Conservation (phyloP, 2,113 vertebrate genomes). For the Sceloporus undulatus region DNA sequence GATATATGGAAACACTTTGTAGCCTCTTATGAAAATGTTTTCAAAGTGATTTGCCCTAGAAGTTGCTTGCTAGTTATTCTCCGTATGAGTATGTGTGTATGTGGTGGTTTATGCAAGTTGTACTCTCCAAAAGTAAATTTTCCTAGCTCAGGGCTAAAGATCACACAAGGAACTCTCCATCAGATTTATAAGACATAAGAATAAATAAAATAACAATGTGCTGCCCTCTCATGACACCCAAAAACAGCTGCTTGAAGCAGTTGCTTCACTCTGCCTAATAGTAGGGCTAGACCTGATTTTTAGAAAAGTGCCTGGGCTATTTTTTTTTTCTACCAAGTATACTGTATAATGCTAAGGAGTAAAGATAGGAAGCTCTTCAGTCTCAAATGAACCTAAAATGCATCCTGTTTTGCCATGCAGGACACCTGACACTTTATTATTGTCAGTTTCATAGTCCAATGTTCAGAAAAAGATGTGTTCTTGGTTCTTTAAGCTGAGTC, state of each 20-base stretch:
- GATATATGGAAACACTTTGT: too few species aligned
- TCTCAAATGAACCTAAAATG: not conserved
- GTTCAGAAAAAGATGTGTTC: not conserved
- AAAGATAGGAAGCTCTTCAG: not conserved
- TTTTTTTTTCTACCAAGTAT: too few species aligned
- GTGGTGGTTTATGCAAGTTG: too few species aligned
- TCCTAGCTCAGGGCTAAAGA: too few species aligned
- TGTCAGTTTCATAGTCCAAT: not conserved
- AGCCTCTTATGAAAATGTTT: too few species aligned
- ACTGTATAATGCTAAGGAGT: not conserved
- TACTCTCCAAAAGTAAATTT: too few species aligned
- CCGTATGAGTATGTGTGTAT: too few species aligned
- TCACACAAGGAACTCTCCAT: too few species aligned
- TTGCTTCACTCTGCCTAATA: not conserved
- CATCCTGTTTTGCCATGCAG: too few species aligned
- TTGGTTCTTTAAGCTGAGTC: not conserved
- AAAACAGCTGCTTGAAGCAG: not conserved
- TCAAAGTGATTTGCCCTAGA: too few species aligned
- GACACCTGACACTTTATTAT: not conserved
- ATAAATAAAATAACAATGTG: not conserved
- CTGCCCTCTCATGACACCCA: not conserved
- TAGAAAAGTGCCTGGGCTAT: not conserved
- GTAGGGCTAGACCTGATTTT: not conserved
- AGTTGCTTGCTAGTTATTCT: too few species aligned
- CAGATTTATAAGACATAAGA: too few species aligned